Conservation (phyloP, 2,113 vertebrate species). For the Barnardius zonarius region DNA sequence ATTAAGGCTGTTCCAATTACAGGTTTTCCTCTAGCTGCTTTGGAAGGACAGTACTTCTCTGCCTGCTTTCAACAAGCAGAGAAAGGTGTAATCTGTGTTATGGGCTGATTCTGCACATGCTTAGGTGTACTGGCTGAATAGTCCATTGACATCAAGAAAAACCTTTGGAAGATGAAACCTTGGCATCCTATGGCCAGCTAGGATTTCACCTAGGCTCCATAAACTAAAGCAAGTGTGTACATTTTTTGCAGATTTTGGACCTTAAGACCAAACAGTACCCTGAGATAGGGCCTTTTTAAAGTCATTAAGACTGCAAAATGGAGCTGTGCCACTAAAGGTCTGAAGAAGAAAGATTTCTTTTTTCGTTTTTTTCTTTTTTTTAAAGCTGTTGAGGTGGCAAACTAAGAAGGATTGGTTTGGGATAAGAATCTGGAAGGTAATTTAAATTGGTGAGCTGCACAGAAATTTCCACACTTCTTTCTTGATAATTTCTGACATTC, state of each 20-base stretch:
- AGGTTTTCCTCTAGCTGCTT: not conserved
- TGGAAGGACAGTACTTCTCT: not conserved
- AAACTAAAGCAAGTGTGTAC: not conserved
- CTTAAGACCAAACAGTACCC: not conserved
- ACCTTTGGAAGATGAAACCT: not conserved
- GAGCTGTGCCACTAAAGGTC: not conserved
- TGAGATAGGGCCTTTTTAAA: not conserved
- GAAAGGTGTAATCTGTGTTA: not conserved
- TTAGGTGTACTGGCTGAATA: not conserved
- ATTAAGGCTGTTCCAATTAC: not conserved
- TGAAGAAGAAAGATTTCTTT: not conserved
- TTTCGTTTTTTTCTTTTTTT: not conserved
- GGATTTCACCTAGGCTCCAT: not conserved
- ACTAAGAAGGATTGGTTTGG: not conserved
- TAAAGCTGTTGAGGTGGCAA: not conserved
- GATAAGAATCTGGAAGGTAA: not conserved
- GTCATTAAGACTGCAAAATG: not conserved
- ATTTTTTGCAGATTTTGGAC: not conserved
- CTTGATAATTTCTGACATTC: not conserved
- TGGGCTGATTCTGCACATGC: fast-evolving
- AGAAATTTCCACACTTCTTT: not conserved
- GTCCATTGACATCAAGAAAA: not conserved
- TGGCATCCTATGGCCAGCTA: not conserved
- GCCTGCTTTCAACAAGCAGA: not conserved
- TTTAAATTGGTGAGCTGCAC: not conserved